Evolutionary conservation across 2,797 vertebrate species (phyloP), one percentile per base, ranked within the genome.

Genomic region (Crenuchus spilurus): DNA sequence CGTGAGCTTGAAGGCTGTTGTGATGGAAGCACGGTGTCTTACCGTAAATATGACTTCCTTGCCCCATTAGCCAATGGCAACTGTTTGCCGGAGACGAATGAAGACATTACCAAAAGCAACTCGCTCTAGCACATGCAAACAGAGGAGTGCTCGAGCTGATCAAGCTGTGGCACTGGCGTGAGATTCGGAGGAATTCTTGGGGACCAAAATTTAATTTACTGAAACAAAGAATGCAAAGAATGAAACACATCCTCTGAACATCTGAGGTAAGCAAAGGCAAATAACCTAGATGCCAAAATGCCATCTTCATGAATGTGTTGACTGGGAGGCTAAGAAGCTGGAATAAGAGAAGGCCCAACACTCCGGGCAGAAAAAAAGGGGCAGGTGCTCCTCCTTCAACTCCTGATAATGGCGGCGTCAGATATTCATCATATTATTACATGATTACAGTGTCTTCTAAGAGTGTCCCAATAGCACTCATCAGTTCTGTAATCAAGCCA

Each of bases 31-130:
- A 39, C 51, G 74, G 73, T 79, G 78, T 77, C 80, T 70, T 37
- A 31, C 33, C 82, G 75, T 76, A 74, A 85, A 84, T 82, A 74
- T 69, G 18, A 75, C 72, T 83, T 79, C 72, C 82, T 67, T 64
- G 79, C 85, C 73, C 80, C 81, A 85, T 88, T 86, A 84, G 79
- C 44, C 83, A 75, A 81, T 79, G 80, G 77, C 72, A 87, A 74
- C 82, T 80, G 77, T 86, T 85, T 85, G 74, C 83, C 77, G 24
- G 48, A 85, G 80, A 87, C 83, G 69, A 81, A 88, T 83, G 65
- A 76, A 80, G 67, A 72, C 28, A 57, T 49, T 70, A 69, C 39
- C 31, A 16, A 73, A 55, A 48, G 58, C 49, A 65, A 31, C 54
- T 55, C 44, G 49, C 1, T 22, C 22, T 33, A 62, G 44, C 61